Evolutionary conservation across 1,140 invertebrate genomes (phyloP).

Genomic region (Conus betulinus): DNA sequence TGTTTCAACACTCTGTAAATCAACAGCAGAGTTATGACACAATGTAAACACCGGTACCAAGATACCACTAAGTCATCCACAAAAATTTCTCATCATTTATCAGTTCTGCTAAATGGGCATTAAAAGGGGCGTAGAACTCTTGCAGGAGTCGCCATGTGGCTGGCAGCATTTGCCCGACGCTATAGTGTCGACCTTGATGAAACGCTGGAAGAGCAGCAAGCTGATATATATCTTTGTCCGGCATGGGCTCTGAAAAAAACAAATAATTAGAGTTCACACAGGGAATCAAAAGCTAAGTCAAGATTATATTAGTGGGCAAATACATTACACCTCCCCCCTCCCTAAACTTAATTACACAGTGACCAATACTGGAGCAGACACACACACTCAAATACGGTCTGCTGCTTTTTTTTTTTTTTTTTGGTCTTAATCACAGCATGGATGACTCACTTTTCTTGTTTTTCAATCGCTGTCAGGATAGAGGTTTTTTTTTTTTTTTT

Average conservation of each 20-base stretch:
- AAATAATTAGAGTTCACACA: neutral
- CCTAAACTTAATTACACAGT: neutral
- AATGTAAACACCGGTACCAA: too few relatives aligned
- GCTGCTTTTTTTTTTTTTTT: too few relatives aligned
- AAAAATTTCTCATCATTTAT: neutral
- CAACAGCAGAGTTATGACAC: too few relatives aligned
- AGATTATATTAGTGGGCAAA: too few relatives aligned
- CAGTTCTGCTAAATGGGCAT: conserved; percentile 4
- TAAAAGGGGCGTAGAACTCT: conserved; percentile 5
- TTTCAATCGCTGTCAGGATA: neutral
- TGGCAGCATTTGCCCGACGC: neutral
- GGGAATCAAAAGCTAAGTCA: too few relatives aligned
- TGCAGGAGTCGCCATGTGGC: neutral
- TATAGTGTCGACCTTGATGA: conserved; percentile 5
- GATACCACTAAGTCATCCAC: neutral
- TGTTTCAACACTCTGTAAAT: too few relatives aligned
- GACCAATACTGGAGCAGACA: neutral
- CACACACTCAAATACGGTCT: neutral
- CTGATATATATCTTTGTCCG: neutral
- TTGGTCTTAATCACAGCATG: too few relatives aligned
- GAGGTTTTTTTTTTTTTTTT: neutral
- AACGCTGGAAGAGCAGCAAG: neutral
- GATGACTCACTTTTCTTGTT: too few relatives aligned
- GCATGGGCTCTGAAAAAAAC: neutral
- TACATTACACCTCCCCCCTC: too few relatives aligned